Evolutionary conservation across 1,140 invertebrate genomes (phyloP), one percentile per base, ranked within the genome.

Genomic region (Drosophila santomea): DNA sequence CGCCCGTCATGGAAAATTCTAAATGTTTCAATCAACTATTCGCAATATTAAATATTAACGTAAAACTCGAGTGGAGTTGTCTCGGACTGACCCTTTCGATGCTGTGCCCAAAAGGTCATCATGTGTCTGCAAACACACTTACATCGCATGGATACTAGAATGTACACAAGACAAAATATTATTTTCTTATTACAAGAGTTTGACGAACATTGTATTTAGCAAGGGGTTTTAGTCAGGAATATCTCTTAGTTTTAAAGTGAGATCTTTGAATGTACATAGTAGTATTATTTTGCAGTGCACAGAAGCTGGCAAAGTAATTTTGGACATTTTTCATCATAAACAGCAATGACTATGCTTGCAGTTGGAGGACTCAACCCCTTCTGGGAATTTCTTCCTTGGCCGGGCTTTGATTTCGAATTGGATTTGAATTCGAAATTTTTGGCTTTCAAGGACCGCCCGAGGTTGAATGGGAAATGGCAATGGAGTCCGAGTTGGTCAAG

Each of bases 11-110:
- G 73, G 72, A 85, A 85, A 77, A 85, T 78, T 84, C 63, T 61
- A 83, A 88, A 88, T 89, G 84, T 79, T 89, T 90, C 74, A 82
- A 90, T 90, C 77, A 90, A 86, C 82, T 80, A 88, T 86, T 90
- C 83, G 64, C 80, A 60, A 74, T 90, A 91, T 90, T 91, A 91
- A 91, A 91, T 91, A 91, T 91, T 91, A 91, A 91, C 90, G 67
- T 78, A 68, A 28, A 89, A 71, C 76, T 89, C 74, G 74, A 88
- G 83, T 79, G 66, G 58, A 82, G 74, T 74, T 82, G 74, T 73
- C 71, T 83, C 80, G 41, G 23, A 61, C 72, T 88, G 80, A 89
- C 80, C 83, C 83, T 86, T 86, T 89, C 67, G 71, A 63, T 76
- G 59, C 54, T 54, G 41, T 47, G 48, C 61, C 64, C 64, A 79